These are phyloP conservation scores for Telmatochromis brachygnathus DNA, from an alignment of 2,113 vertebrate genomes.

Conservation along the genomic window DNA sequence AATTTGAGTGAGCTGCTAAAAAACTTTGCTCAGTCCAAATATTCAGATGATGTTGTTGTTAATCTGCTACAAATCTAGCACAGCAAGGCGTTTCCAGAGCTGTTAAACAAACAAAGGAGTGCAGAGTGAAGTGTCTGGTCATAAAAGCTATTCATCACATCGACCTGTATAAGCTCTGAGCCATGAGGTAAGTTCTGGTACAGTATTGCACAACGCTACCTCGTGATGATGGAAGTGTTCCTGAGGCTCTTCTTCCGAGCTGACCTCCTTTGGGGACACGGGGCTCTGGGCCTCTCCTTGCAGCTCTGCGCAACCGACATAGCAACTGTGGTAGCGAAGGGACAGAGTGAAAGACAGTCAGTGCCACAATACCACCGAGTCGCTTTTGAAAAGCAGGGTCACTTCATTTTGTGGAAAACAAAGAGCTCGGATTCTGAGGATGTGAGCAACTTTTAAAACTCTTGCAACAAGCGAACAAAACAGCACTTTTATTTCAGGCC, in stretches of 20 bases:
- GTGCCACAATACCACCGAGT: neutral
- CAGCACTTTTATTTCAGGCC: neutral
- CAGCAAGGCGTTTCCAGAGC: neutral
- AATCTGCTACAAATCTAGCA: neutral
- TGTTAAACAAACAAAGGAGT: neutral
- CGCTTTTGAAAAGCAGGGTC: neutral
- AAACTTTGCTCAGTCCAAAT: neutral
- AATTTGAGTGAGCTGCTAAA: neutral
- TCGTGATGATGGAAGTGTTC: conserved; percentile 24
- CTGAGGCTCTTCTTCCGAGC: conserved; percentile 63
- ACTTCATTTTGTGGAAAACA: neutral
- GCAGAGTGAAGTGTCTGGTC: neutral
- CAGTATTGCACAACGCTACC: neutral
- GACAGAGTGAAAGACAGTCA: neutral
- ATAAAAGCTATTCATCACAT: neutral
- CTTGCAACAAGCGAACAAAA: neutral
- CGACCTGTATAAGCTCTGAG: neutral
- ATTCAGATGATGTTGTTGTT: neutral
- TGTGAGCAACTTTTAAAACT: neutral
- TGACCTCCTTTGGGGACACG: conserved; percentile 65
- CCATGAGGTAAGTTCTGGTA: neutral
- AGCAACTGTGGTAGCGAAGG: conserved; percentile 70
- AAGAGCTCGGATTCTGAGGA: neutral
- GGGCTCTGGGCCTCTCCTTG: conserved; percentile 57
- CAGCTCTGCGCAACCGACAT: conserved; percentile 78